These are phyloP conservation scores for Neopipo cinnamomea DNA, from an alignment of 2,113 vertebrate species.

Conservation along the genomic window DNA sequence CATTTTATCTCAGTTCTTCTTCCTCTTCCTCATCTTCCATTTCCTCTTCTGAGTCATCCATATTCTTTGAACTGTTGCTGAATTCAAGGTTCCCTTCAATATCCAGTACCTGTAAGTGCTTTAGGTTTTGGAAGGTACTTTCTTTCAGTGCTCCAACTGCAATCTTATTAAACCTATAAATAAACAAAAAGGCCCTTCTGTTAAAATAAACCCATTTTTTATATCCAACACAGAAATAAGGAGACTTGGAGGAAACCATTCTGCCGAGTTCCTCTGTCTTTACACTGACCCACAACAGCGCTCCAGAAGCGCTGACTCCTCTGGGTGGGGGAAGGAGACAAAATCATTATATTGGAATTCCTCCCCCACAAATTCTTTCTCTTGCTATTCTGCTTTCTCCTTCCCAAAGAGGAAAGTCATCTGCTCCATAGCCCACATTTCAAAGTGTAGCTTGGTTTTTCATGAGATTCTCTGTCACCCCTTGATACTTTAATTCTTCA, in stretches of 20 bases:
- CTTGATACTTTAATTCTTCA: neutral
- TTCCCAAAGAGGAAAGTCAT: neutral
- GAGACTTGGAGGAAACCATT: neutral
- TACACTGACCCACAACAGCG: neutral
- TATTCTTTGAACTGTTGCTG: constrained; percentile 68
- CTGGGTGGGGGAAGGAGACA: neutral
- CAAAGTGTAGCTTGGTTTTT: neutral
- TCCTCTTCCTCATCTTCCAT: constrained; percentile 71
- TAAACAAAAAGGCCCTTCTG: neutral
- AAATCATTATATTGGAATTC: neutral
- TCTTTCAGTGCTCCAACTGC: constrained; percentile 83
- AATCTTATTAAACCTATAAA: constrained; percentile 87
- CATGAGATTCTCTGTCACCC: neutral
- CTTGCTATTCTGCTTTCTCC: neutral
- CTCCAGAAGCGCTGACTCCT: neutral
- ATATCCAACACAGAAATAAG: neutral
- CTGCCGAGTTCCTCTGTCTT: neutral
- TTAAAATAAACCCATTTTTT: constrained; percentile 2
- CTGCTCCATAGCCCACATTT: neutral
- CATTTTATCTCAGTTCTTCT: constrained; percentile 49
- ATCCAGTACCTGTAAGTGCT: constrained; percentile 89
- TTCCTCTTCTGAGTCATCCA: constrained; percentile 63
- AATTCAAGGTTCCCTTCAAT: constrained; percentile 82
- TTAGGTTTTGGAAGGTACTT: constrained; percentile 84
- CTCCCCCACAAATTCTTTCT: constrained; percentile 6